These are phyloP conservation scores for Lagopus leucura DNA, from an alignment of 2,113 vertebrate species.

Conservation along the genomic window DNA sequence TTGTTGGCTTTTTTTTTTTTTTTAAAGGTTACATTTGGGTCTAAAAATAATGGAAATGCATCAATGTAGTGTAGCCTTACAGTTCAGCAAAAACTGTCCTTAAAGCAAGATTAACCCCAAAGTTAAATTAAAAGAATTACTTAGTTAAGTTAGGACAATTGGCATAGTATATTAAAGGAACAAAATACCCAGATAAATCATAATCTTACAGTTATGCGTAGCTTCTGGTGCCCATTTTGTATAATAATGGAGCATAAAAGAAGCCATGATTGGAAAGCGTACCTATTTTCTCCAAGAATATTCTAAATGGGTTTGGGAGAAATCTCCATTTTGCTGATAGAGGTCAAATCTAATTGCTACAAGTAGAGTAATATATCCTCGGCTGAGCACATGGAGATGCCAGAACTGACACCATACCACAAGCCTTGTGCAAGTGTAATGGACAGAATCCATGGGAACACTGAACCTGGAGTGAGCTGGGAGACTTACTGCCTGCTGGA, in stretches of 20 bases:
- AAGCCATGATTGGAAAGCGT: constrained; percentile 16
- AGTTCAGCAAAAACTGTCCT: constrained; percentile 41
- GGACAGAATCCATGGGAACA: not conserved
- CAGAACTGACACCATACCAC: not conserved
- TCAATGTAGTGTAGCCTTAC: not conserved
- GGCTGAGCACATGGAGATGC: not conserved
- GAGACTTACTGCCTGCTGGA: not conserved
- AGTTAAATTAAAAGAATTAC: constrained; percentile 56
- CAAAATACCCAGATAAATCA: constrained; percentile 25
- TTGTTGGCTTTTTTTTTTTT: not conserved
- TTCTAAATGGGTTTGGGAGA: constrained; percentile 33
- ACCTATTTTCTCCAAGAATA: constrained; percentile 20
- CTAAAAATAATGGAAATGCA: constrained; percentile 31
- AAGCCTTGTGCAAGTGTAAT: fast-evolving
- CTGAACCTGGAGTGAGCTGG: not conserved
- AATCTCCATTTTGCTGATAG: constrained; percentile 35
- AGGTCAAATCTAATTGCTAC: constrained; percentile 36
- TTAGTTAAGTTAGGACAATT: constrained; percentile 56
- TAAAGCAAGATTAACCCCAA: constrained; percentile 63
- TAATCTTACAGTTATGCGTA: constrained; percentile 38
- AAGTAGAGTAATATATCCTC: not conserved
- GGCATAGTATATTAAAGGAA: constrained; percentile 44
- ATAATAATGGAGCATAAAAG: constrained; percentile 21
- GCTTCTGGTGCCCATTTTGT: constrained; percentile 43
- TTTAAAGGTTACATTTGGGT: constrained; percentile 61